Evolutionary conservation across 2,797 vertebrate genomes (phyloP), one percentile per base, ranked within the genome.

Genomic region (Phrynocephalus forsythii): DNA sequence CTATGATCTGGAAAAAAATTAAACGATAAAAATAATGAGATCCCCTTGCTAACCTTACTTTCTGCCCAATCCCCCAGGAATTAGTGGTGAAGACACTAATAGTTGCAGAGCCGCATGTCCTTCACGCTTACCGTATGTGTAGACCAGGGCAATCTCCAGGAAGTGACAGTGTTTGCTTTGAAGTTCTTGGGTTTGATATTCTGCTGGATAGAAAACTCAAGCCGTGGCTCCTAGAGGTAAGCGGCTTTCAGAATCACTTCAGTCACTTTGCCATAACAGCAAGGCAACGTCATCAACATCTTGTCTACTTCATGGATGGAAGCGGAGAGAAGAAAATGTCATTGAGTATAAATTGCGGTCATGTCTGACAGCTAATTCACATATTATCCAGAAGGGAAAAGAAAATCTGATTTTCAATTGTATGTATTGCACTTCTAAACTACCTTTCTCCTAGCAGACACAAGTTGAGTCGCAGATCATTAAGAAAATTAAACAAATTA

Each of bases 111-210:
- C 98, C 99, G 0, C 98, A 99, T 0, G 98, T 99, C 84, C 97
- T 99, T 76, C 98, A 99, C 2, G 98, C 98, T 0, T 99, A 99
- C 91, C 98, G 99, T 88, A 99, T 99, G 99, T 99, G 99, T 95
- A 97, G 99, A 94, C 98, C 99, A 0, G 98, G 99, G 5, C 99
- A 99, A 86, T 98, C 98, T 93, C 98, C 99, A 87, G 98, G 98
- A 93, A 99, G 99, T 95, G 98, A 99, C 96, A 99, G 98, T 2
- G 98, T 99, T 95, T 99, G 98, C 97, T 99, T 99, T 82, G 99
- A 99, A 96, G 97, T 99, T 73, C 95, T 99, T 90, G 99, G 99
- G 86, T 99, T 99, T 94, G 99, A 99, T 95, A 99, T 99, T 95
- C 97, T 99, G 91, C 97, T 99, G 94, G 98, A 99, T 95, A 98